Percentiles rank a stretch among this genome's conserved stretches.
Conservation (phyloP, 2,797 vertebrate genomes). For the Darevskia nairensis region DNA sequence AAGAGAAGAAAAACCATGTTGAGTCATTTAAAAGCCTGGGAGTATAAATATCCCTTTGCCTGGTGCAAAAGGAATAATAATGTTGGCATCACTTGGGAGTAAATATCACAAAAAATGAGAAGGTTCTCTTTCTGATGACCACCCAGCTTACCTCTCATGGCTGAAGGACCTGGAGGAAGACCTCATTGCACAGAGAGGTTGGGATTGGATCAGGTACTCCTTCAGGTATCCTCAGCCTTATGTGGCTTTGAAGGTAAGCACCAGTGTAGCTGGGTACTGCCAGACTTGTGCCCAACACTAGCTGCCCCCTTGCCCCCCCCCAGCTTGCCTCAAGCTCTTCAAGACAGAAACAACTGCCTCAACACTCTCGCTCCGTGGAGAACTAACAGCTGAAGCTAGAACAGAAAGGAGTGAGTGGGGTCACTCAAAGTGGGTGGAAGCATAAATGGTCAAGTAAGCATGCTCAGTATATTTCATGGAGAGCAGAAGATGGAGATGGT, state of each 20-base stretch:
- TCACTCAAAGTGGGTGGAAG: not conserved
- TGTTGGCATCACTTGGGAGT: not conserved
- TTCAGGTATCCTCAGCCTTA: not conserved
- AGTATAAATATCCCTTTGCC: not conserved
- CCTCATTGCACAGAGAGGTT: not conserved
- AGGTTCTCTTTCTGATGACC: not conserved
- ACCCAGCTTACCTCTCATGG: not conserved
- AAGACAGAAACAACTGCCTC: not conserved
- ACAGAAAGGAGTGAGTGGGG: not conserved
- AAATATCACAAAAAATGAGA: not conserved
- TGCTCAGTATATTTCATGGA: not conserved
- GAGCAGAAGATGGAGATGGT: not conserved
- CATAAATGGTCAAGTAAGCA: not conserved
- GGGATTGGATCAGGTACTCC: too few species aligned
- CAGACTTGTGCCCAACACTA: not conserved
- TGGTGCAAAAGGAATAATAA: not conserved
- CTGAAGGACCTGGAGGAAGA: not conserved
- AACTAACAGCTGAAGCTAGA: not conserved
- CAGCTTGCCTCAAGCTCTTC: not conserved
- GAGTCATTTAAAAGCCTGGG: not conserved
- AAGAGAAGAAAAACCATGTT: not conserved
- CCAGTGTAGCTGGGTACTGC: not conserved
- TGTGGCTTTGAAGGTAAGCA: not conserved
- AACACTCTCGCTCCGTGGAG: not conserved
- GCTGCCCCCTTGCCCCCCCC: not conserved